Percentiles rank a stretch among this genome's conserved stretches.
phyloP scores from a whole-genome alignment of 2,888 invertebrate species.

The Alitta virens region DNA sequence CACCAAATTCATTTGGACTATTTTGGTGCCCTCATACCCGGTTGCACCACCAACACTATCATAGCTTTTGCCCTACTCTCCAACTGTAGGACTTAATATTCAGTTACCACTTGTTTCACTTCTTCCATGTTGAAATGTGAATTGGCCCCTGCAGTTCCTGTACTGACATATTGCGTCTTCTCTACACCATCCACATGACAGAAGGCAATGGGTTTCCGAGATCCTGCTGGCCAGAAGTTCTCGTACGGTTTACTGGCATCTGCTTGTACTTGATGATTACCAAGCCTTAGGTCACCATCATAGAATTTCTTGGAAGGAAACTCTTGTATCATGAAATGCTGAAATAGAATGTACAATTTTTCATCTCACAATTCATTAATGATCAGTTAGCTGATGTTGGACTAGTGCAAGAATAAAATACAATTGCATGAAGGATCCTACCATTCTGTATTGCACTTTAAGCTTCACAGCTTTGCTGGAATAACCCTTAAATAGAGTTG shows the following conservation, averaged over 20 bases:
- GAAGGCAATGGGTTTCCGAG: conserved; percentile 31
- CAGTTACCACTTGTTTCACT: conserved; percentile 39
- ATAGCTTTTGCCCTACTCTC: too few relatives aligned
- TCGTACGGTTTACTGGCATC: too few relatives aligned
- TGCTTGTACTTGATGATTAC: too few relatives aligned
- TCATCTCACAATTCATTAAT: too few relatives aligned
- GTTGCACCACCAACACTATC: too few relatives aligned
- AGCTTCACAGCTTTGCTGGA: conserved; percentile 31
- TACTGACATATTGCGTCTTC: conserved; percentile 33
- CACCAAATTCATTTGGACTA: too few relatives aligned
- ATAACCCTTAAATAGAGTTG: conserved; percentile 39
- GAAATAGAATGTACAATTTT: not conserved
- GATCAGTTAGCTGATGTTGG: too few relatives aligned
- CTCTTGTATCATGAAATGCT: conserved; percentile 39
- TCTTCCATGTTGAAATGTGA: conserved; percentile 40
- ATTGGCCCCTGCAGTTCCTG: conserved; percentile 41
- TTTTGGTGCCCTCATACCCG: too few relatives aligned
- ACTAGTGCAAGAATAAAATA: too few relatives aligned
- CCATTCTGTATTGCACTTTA: conserved; percentile 46
- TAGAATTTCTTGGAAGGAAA: conserved; percentile 44
- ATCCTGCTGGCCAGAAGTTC: conserved; percentile 23
- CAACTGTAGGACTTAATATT: too few relatives aligned
- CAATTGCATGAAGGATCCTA: conserved; percentile 12
- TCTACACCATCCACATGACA: conserved; percentile 42
- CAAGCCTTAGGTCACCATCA: conserved; percentile 27